Evolutionary conservation across 2,113 vertebrate species (phyloP).

Genomic region (Clarias gariepinus): DNA sequence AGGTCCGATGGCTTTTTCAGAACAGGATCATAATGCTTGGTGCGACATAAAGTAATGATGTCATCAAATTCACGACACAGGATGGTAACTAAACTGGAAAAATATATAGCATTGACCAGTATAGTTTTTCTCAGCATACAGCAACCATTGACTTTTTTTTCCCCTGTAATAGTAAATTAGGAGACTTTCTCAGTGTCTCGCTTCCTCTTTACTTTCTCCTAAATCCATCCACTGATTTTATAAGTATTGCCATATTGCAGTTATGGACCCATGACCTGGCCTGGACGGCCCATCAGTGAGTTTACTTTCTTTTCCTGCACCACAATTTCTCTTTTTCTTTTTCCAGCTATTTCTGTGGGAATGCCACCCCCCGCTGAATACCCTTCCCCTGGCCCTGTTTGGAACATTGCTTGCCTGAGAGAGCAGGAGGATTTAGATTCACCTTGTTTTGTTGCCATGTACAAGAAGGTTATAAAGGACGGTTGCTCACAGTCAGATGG

Average conservation of each 20-base stretch:
- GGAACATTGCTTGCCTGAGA: slow-evolving; percentile 23
- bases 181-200: slow-evolving; percentile 1
- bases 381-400: slow-evolving; percentile 17
- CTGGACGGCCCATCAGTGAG: not conserved
- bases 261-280: not conserved
- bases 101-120: not conserved
- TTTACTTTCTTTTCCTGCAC: not conserved
- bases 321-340: slow-evolving; percentile 1
- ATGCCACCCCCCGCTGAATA: slow-evolving; percentile 23
- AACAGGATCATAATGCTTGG: slow-evolving; percentile 15
- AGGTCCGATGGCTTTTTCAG: not conserved
- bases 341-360: slow-evolving; percentile 31
- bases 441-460: slow-evolving; percentile 37
- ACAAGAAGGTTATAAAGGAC: not conserved
- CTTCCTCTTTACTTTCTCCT: not conserved
- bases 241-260: slow-evolving; percentile 1
- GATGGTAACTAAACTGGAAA: slow-evolving; percentile 4
- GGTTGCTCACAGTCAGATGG: not conserved
- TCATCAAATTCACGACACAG: not conserved
- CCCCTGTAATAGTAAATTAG: slow-evolving; percentile 4
- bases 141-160: slow-evolving; percentile 5
- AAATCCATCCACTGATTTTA: not conserved
- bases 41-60: not conserved
- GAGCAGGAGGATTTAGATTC: not conserved
- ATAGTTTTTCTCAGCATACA: not conserved